A percentile compares a stretch with the other conserved stretches of the same genome.
Conservation (phyloP, 2,113 vertebrate species). For the Actenoides hombroni region DNA sequence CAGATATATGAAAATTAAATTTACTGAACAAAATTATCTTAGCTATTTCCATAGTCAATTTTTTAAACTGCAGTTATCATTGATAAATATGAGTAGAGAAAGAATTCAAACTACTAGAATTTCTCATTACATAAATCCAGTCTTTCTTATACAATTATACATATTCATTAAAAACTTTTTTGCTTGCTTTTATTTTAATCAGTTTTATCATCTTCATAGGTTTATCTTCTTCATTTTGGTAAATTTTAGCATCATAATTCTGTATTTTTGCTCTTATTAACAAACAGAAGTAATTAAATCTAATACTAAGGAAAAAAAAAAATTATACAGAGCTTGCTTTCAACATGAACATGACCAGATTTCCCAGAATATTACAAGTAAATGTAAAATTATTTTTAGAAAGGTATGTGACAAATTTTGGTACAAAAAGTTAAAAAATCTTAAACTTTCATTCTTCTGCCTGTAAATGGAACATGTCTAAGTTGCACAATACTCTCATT, state of each 20-base stretch:
- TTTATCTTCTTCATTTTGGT: neutral
- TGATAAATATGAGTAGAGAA: neutral
- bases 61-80: neutral
- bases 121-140: neutral
- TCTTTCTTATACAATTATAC: neutral
- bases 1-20: constrained; percentile 41
- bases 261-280: neutral
- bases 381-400: neutral
- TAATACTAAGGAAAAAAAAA: neutral
- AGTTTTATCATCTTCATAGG: neutral
- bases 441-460: neutral
- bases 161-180: neutral
- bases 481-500: neutral
- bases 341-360: neutral
- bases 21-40: neutral
- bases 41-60: neutral
- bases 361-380: neutral
- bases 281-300: neutral
- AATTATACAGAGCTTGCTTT: neutral
- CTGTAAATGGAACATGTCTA: neutral
- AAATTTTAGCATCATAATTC: neutral
- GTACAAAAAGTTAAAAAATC: neutral
- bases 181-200: neutral
- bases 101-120: neutral
- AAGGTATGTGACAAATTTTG: neutral